phyloP scores from a whole-genome alignment of 2,888 invertebrate species.

The Pecten maximus region DNA sequence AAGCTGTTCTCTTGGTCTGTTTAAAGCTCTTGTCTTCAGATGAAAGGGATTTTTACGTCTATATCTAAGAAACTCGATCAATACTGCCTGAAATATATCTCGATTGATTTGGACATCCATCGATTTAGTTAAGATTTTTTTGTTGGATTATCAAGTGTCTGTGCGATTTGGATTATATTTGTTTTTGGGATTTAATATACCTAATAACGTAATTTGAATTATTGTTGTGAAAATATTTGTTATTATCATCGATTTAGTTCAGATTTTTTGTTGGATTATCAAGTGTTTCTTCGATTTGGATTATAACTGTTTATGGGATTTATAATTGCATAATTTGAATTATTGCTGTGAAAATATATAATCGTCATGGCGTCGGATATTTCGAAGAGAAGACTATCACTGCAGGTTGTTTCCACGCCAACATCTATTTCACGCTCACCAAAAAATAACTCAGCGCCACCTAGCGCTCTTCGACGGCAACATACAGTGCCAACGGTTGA shows the following conservation, averaged over 20 bases:
- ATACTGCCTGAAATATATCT: neutral
- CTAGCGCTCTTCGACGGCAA: slow-evolving; percentile 51
- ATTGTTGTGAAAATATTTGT: neutral
- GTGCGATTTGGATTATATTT: neutral
- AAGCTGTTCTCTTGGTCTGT: too few relatives aligned
- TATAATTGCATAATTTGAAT: neutral
- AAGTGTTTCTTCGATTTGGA: neutral
- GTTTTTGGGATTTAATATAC: neutral
- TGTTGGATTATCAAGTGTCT: neutral
- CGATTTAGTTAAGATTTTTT: neutral
- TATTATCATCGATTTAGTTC: neutral
- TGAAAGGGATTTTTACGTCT: too few relatives aligned
- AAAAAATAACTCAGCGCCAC: slow-evolving; percentile 54
- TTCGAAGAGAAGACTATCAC: slow-evolving; percentile 47
- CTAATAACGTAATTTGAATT: neutral
- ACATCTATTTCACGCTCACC: slow-evolving; percentile 36
- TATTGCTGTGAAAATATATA: neutral
- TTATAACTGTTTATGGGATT: neutral
- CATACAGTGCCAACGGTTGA: slow-evolving; percentile 7
- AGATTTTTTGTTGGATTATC: neutral
- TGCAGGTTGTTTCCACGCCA: slow-evolving; percentile 49
- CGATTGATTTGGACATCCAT: neutral
- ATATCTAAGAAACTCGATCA: neutral
- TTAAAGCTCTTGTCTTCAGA: too few relatives aligned
- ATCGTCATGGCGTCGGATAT: slow-evolving; percentile 39